Evolutionary conservation across 2,888 invertebrate species (phyloP).

Genomic region (Ormyrus labotus): DNA sequence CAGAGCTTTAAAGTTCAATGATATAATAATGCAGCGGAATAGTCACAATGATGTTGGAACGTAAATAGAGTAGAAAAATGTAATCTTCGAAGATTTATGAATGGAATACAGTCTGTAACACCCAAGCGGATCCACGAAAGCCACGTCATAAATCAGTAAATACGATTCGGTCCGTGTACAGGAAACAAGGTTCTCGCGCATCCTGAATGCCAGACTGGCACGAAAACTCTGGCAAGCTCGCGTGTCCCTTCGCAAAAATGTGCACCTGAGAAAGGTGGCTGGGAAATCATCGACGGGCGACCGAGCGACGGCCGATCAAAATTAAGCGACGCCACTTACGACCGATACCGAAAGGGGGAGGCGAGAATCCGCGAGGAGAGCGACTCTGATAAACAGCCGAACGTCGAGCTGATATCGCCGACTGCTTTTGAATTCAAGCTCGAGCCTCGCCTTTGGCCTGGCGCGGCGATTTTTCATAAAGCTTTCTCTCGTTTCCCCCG

Average conservation of each 20-base stretch:
- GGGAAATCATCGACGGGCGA: too few species aligned
- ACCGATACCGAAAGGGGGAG: conserved; percentile 15
- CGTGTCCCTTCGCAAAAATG: too few species aligned
- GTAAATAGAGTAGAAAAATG: too few species aligned
- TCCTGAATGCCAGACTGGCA: background rate
- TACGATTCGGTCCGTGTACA: background rate
- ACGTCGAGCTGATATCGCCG: conserved; percentile 59
- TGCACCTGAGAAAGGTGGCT: too few species aligned
- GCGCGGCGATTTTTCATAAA: conserved; percentile 68
- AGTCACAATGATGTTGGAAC: too few species aligned
- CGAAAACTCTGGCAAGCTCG: too few species aligned
- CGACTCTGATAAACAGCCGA: conserved; percentile 68
- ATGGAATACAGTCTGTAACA: too few species aligned
- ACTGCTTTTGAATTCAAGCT: conserved; percentile 67
- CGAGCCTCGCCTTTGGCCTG: conserved; percentile 60
- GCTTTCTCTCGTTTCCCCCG: conserved; percentile 12
- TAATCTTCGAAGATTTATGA: too few species aligned
- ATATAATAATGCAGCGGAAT: too few species aligned
- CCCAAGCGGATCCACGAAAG: too few species aligned
- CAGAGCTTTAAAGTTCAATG: too few species aligned
- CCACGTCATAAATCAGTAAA: background rate
- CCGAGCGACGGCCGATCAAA: conserved; percentile 20
- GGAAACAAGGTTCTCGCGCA: background rate
- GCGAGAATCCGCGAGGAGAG: conserved; percentile 56
- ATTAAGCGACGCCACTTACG: conserved; percentile 23